phyloP scores from a whole-genome alignment of 2,797 vertebrate genomes.

The Chloroceryle amazona region DNA sequence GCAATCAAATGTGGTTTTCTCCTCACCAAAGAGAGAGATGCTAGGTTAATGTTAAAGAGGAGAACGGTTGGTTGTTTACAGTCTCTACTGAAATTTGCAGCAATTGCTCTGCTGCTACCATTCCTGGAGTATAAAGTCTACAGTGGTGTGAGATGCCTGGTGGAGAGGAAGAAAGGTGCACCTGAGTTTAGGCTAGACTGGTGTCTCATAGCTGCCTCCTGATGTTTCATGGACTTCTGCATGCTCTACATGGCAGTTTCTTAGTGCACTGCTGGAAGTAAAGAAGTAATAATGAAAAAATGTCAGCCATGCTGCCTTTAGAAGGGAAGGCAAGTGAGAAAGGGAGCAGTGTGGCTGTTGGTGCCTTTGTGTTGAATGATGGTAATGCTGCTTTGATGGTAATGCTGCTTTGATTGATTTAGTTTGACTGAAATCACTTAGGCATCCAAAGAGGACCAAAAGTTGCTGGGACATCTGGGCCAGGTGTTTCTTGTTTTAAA shows the following conservation, averaged over 20 bases:
- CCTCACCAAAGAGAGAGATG: not conserved
- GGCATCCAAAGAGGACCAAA: not conserved
- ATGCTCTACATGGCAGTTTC: not conserved
- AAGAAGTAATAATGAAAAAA: not conserved
- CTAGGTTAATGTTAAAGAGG: not conserved
- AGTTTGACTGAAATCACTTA: not conserved
- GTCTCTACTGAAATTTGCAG: not conserved
- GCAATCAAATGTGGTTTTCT: not conserved
- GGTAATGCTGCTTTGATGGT: not conserved
- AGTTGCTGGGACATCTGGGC: not conserved
- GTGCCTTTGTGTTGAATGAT: not conserved
- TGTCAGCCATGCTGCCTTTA: not conserved
- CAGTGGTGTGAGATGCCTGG: not conserved
- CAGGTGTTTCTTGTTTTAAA: not conserved
- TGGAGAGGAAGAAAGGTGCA: not conserved
- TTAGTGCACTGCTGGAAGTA: not conserved
- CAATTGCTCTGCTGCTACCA: not conserved
- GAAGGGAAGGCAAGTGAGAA: not conserved
- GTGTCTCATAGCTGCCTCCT: accelerated
- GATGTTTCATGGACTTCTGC: not conserved
- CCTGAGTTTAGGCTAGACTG: not conserved
- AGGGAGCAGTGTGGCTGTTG: not conserved
- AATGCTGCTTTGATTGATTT: not conserved
- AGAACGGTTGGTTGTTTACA: not conserved
- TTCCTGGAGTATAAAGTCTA: not conserved